Base-by-base conservation (phyloP, 2,797 vertebrate genomes). In the Hapalemur alaotrensis region DNA sequence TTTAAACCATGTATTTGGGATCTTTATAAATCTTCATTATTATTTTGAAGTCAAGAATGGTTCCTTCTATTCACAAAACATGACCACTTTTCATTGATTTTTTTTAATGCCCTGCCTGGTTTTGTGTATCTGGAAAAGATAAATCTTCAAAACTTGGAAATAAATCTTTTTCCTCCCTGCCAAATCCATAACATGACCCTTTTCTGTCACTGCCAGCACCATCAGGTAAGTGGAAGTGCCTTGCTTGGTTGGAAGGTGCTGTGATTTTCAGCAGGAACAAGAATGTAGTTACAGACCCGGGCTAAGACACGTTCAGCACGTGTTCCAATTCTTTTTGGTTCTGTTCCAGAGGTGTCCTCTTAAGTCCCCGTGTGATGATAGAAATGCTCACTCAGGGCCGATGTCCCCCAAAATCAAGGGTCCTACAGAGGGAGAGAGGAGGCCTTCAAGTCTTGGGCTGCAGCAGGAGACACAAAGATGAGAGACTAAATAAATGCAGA, bases 121-220 rank as follows among this genome's bases (percentile, higher is more conserved):
- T 95, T 96, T 94, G 25, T 91, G 43, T 96, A 96, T 91, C 91
- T 96, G n/a, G 69, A 94, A 96, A 96, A 98, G 79, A 88, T 94
- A 96, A 95, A 89, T 95, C 93, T 96, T 97, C 94, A 96, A 73
- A 52, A 69, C 20, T 73, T 95, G 30, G 59, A 96, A 95, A 95
- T 93, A 94, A 96, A 93, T 94, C 91, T 93, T 96, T 79, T 89
- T 84, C 50, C 61, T 96, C 67, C 72, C 72, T 92, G 87, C 65
- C 83, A 97, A 96, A 93, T 89, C 86, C 43, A n/a, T 94, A 89
- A 84, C 8, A 78, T 69, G 65, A 96, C 93, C 79, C 61, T 85
- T 91, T 87, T 90, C 91, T 97, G 13, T 94, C 89, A 89, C 91
- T 95, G 79, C 92, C 89, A 93, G 63, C 35, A 59, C 38, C 87